phyloP scores from a whole-genome alignment of 2,113 vertebrate species.

The Psettodes erumei region DNA sequence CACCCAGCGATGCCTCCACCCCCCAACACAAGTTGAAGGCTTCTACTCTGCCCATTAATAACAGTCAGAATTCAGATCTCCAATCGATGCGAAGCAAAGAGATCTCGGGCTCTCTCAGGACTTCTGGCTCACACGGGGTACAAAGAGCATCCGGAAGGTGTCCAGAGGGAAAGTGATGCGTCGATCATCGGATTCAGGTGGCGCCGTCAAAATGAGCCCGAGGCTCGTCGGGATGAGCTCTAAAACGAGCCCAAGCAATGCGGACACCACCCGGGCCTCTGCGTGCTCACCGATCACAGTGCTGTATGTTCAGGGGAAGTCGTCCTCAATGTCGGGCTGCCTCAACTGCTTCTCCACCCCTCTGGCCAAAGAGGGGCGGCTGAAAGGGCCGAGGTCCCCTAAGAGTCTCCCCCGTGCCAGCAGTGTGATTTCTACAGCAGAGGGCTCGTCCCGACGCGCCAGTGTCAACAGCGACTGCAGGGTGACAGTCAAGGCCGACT shows the following conservation, averaged over 20 bases:
- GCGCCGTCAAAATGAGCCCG: conserved; percentile 80
- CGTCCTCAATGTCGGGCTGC: conserved; percentile 85
- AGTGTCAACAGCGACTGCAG: conserved; percentile 90
- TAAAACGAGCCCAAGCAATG: conserved; percentile 69
- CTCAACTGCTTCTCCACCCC: conserved; percentile 81
- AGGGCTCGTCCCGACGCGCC: conserved; percentile 89
- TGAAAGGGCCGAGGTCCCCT: conserved; percentile 76
- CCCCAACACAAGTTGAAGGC: conserved; percentile 67
- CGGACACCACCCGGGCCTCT: conserved; percentile 75
- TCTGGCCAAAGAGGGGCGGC: conserved; percentile 82
- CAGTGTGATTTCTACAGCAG: conserved; percentile 92
- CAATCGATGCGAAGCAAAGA: conserved; percentile 81
- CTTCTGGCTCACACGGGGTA: conserved; percentile 82
- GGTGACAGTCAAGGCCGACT: conserved; percentile 76
- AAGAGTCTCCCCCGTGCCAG: conserved; percentile 91
- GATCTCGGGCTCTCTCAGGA: conserved; percentile 80
- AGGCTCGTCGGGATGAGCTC: conserved; percentile 63
- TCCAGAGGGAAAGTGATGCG: conserved; percentile 60
- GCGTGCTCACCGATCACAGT: conserved; percentile 80
- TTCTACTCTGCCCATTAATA: conserved; percentile 4
- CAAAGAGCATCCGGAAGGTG: conserved; percentile 84
- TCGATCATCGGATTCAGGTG: conserved; percentile 70
- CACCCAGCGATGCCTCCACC: conserved; percentile 79
- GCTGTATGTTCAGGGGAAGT: conserved; percentile 84
- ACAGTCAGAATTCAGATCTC: conserved; percentile 17